These are phyloP conservation scores for Heliothis virescens DNA, from an alignment of 1,140 invertebrate species.

Conservation along the genomic window DNA sequence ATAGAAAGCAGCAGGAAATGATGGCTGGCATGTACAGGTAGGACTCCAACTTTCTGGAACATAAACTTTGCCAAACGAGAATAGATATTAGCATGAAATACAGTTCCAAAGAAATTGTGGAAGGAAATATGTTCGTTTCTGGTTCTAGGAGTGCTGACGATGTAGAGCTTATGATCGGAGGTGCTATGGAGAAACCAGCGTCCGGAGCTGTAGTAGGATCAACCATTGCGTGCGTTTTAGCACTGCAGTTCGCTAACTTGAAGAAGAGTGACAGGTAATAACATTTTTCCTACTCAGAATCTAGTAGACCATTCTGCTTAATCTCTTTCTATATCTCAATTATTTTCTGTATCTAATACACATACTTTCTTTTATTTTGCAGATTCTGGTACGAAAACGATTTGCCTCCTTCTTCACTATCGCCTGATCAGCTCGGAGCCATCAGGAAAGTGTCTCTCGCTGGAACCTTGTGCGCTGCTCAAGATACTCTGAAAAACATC, in stretches of 20 bases:
- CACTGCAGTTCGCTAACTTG: slow-evolving; percentile 92
- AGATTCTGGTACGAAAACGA: slow-evolving; percentile 99
- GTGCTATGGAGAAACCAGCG: slow-evolving; percentile 92
- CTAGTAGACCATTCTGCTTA: neutral
- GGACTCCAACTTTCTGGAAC: slow-evolving; percentile 37
- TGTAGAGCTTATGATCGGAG: slow-evolving; percentile 95
- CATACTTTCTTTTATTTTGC: slow-evolving; percentile 5
- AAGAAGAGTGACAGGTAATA: slow-evolving; percentile 90
- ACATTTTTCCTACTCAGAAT: neutral
- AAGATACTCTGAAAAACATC: slow-evolving; percentile 88
- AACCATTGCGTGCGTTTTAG: slow-evolving; percentile 94
- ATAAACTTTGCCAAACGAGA: neutral
- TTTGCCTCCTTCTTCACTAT: slow-evolving; percentile 95
- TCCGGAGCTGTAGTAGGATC: slow-evolving; percentile 94
- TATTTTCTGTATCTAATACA: too few relatives aligned
- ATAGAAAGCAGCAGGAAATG: slow-evolving; percentile 86
- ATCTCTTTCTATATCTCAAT: neutral
- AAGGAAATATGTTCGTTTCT: neutral
- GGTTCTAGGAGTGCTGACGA: slow-evolving; percentile 90
- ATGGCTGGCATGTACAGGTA: slow-evolving; percentile 89
- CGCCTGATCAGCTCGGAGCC: slow-evolving; percentile 93
- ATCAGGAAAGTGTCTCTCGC: slow-evolving; percentile 94
- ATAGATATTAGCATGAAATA: too few relatives aligned
- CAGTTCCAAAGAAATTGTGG: too few relatives aligned
- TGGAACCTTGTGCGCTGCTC: slow-evolving; percentile 94